Evolutionary conservation across 2,113 vertebrate genomes (phyloP), one percentile per base, ranked within the genome.

Genomic region (Excalfactoria chinensis): DNA sequence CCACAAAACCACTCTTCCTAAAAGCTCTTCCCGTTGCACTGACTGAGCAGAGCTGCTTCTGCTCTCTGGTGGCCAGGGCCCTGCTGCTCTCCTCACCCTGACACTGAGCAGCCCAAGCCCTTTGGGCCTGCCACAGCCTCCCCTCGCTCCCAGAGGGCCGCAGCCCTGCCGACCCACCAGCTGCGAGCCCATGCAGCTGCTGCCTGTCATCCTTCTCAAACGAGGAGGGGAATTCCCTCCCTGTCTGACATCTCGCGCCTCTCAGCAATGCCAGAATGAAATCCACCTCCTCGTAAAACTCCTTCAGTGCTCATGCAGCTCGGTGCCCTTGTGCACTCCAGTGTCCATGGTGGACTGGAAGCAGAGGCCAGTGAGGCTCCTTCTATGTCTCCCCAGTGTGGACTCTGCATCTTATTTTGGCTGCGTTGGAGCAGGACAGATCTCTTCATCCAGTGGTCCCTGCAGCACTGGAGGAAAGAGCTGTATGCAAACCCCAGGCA

Each of bases 1-100:
- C 76, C 86, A 90, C 92, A 96, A 96, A 90, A 56, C 88, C 87
- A 76, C 74, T 70, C 82, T 89, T 95, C 75, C 59, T 72, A 73
- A 86, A 83, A 88, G 34, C 88, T 51, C 82, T 58, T 93, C 82
- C 84, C 34, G 55, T 76, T 69, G 71, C 0, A 2, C 55, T 62
- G 84, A 34, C 11, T 1, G 1, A 87, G 78, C 67, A 92, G 81
- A 84, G 84, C 58, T 0, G 3, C 60, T 1, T 78, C 81, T 89
- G 94, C 84, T 93, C 91, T 70, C 91, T 85, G 78, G 84, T 59
- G 87, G 68, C 63, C 0, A 1, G 67, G 84, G 86, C 76, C 60
- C 66, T 73, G 21, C 14, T 0, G 4, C 73, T 46, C 70, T 60
- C 80, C 84, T 90, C 81, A 64, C 40, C 58, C 84, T 56, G 80